A percentile compares a stretch with the other conserved stretches of the same genome.
These are phyloP conservation scores for Thalassoma bifasciatum DNA, from an alignment of 2,113 vertebrate species.

Conservation along the genomic window DNA sequence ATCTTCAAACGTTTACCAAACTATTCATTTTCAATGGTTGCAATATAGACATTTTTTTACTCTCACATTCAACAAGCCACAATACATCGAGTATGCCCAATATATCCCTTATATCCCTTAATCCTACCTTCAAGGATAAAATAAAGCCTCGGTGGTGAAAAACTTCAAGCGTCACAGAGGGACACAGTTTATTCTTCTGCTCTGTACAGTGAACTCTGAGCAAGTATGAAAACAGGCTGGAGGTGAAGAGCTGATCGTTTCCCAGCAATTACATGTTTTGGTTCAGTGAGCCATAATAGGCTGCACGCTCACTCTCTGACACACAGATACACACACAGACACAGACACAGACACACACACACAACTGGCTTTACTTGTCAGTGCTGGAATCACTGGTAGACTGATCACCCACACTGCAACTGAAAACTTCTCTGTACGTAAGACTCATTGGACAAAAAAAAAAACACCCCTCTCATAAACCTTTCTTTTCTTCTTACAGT, in stretches of 20 bases:
- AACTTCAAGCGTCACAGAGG: constrained; percentile 5
- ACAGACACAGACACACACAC: constrained; percentile 10
- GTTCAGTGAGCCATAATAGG: constrained; percentile 46
- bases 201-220: constrained; percentile 1
- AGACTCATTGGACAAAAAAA: constrained; percentile 42
- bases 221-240: constrained; percentile 47
- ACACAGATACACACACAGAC: constrained; percentile 21
- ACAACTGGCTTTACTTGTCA: constrained; percentile 46
- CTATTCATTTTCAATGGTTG: too few species aligned
- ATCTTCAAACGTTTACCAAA: too few species aligned
- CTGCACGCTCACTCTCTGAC: constrained; percentile 32
- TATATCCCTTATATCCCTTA: too few species aligned
- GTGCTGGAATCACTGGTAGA: constrained; percentile 43
- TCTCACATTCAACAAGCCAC: too few species aligned
- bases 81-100: too few species aligned
- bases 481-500: constrained; percentile 17
- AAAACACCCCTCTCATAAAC: constrained; percentile 24
- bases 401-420: constrained; percentile 72
- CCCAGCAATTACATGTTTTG: constrained; percentile 69
- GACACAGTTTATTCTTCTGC: constrained; percentile 6
- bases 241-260: constrained; percentile 58
- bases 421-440: constrained; percentile 36
- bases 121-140: constrained; percentile 16
- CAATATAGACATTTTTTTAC: too few species aligned
- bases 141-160: constrained; percentile 10